phyloP scores from a whole-genome alignment of 2,888 invertebrate genomes.

The Candidula unifasciata region DNA sequence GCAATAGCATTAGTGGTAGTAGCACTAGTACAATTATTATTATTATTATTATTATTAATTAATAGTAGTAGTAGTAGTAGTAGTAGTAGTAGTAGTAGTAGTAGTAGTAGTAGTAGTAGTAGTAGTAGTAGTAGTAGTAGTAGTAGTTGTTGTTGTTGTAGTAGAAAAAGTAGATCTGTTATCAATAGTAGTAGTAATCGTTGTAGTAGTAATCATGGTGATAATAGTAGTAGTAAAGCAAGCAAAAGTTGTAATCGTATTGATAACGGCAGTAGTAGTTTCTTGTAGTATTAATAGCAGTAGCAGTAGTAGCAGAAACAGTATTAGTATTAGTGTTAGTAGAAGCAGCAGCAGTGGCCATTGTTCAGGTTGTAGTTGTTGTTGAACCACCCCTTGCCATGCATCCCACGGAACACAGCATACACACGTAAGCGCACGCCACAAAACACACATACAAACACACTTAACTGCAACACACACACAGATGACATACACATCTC shows the following conservation, averaged over 20 bases:
- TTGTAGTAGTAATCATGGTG: constrained; percentile 22
- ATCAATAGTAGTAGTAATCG: constrained; percentile 28
- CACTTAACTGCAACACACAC: no score
- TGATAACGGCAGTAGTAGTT: constrained; percentile 10
- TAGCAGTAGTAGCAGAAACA: constrained; percentile 7
- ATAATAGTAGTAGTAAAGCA: constrained; percentile 16
- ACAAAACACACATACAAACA: no score
- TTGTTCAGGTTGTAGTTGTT: constrained; percentile 17
- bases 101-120: constrained; percentile 23
- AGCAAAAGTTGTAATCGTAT: constrained; percentile 7
- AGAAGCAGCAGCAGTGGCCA: constrained; percentile 14
- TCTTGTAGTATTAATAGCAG: constrained; percentile 17
- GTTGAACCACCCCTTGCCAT: no score
- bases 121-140: constrained; percentile 31
- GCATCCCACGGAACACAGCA: no score
- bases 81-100: constrained; percentile 27
- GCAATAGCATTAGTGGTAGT: neutral
- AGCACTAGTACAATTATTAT: neutral
- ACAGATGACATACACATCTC: no score
- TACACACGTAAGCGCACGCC: no score
- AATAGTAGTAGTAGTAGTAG: constrained; percentile 23
- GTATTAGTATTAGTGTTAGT: constrained; percentile 15
- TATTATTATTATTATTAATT: neutral
- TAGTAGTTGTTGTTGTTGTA: neutral
- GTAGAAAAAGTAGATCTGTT: constrained; percentile 20